Evolutionary conservation across 2,113 vertebrate genomes (phyloP), one percentile per base, ranked within the genome.

Genomic region (Bothrops jararaca): DNA sequence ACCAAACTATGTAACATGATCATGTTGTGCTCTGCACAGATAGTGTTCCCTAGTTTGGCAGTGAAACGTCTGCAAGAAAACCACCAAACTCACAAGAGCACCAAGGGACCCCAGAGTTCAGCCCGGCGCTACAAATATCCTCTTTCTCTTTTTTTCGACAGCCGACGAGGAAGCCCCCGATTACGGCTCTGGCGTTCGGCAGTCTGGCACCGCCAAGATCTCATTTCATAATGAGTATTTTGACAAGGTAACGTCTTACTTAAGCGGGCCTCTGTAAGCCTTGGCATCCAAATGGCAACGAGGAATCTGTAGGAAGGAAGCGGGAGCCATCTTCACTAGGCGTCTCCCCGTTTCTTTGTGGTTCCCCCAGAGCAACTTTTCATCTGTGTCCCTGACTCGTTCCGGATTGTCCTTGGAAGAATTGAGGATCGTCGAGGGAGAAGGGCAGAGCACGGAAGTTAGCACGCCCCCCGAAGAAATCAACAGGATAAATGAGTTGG

Each of bases 201-300:
- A 99, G 97, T 99, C 99, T 5, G 99, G 99, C 94, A 99, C 99
- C 0, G 99, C 99, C 93, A 99, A 99, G 96, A 99, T 99, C 96
- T 99, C 99, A 34, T 99, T 99, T 91, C 99, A 99, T 96, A 98
- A 99, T 15, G 99, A 99, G 54, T 99, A 98, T 96, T 99, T 99
- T 96, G 98, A 98, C 97, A 98, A 99, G 98, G 99, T 99, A 97
- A 95, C 95, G 93, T 88, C 23, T 39, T 1, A 54, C 94, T 20
- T 89, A 26, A 92, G 91, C 6, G 6, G 53, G 5, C 11, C 22
- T 11, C 86, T 45, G 18, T 9, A 22, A 8, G 7, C 22, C n/a
- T 39, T 39, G 18, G 18, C 18, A 3, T 8, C 22, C 15, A 39
- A 22, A 34, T 6, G 34, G 74, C 69, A 80, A 20, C 20, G 15